A percentile compares a stretch with the other conserved stretches of the same genome.
These are phyloP conservation scores for Synergus japonicus DNA, from an alignment of 2,888 invertebrate species.

Conservation along the genomic window DNA sequence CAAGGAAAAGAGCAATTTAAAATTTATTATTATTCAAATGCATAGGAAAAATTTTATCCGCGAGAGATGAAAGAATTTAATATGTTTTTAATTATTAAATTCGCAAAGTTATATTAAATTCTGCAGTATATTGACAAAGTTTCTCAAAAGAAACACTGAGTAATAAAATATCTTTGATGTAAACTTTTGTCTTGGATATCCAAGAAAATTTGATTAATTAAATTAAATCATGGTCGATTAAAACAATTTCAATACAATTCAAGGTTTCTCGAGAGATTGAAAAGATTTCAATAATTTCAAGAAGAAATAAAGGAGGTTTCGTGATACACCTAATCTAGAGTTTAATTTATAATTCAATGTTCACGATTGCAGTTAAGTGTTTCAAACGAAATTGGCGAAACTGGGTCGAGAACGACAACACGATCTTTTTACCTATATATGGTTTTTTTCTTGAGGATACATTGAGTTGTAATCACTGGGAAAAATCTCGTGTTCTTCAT, in stretches of 20 bases:
- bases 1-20: background rate
- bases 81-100: background rate
- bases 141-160: no score
- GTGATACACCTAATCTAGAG: background rate
- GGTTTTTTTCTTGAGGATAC: constrained; percentile 20
- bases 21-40: background rate
- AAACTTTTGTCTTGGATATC: no score
- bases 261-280: no score
- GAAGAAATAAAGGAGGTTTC: background rate
- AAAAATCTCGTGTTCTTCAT: constrained; percentile 12
- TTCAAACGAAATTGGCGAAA: constrained; percentile 27
- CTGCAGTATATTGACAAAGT: background rate
- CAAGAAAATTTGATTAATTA: no score
- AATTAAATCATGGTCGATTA: no score
- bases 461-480: constrained; percentile 16
- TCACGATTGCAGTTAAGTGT: background rate
- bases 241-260: no score
- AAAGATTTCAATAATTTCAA: no score
- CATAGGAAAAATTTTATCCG: background rate
- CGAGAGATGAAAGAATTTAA: no score
- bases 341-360: background rate
- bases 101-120: background rate
- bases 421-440: constrained; percentile 1
- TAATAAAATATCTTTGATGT: no score
- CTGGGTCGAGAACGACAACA: constrained; percentile 19